These are phyloP conservation scores for Esox niger DNA, from an alignment of 2,113 vertebrate species.

Conservation along the genomic window DNA sequence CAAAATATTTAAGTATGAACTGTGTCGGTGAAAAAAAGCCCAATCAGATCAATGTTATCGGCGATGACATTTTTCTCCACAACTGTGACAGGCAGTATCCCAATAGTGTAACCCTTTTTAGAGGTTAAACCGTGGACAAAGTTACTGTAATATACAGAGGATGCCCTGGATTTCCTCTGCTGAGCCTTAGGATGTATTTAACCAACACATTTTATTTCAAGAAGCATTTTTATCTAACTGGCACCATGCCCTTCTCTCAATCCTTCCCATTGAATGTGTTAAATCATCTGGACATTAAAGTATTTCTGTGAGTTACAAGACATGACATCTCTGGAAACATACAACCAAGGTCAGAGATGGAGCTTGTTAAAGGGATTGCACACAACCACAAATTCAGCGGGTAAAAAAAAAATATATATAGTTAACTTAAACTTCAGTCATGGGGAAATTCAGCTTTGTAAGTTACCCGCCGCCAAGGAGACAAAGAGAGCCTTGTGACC, in stretches of 20 bases:
- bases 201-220: constrained; percentile 59
- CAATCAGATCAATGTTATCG: not conserved
- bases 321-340: constrained; percentile 72
- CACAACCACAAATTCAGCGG: constrained; percentile 66
- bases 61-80: not conserved
- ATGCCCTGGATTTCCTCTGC: constrained; percentile 23
- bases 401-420: constrained; percentile 63
- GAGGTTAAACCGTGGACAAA: not conserved
- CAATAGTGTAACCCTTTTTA: not conserved
- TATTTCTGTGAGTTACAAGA: constrained; percentile 72
- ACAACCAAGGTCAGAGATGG: constrained; percentile 75
- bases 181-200: constrained; percentile 52
- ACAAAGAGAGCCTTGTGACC: constrained; percentile 64
- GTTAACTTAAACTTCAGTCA: constrained; percentile 61
- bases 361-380: constrained; percentile 72
- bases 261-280: constrained; percentile 57
- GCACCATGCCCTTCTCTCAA: constrained; percentile 45
- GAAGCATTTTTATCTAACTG: constrained; percentile 61
- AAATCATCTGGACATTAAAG: constrained; percentile 72
- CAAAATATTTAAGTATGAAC: not conserved
- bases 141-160: not conserved
- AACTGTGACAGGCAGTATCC: not conserved
- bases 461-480: constrained; percentile 48
- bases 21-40: not conserved
- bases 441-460: constrained; percentile 41